Base-by-base conservation (phyloP, 2,113 vertebrate genomes). In the Cygnus buccinator region DNA sequence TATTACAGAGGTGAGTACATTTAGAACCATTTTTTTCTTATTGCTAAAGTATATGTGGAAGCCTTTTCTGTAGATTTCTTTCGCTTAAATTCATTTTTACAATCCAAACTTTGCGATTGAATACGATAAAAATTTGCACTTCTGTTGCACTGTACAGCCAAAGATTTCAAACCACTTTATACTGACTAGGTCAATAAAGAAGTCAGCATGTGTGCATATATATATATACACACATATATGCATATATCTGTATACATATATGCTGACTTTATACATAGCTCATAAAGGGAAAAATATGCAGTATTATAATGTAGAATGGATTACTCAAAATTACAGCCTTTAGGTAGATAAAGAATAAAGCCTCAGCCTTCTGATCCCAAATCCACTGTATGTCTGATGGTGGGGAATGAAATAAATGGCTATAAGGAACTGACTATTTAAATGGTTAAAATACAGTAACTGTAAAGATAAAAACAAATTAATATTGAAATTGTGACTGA, bases 161-260 rank as follows among this genome's bases (percentile, higher is more conserved):
- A 87, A 73, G 76, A 58, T 55, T 44, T 80, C 41, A 28, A 74
- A 74, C 14, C 8, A 28, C 7, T 93, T 82, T 70, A 43, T 26
- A 52, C 8, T 76, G 37, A n/a, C 23, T 41, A 61, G 9, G 11
- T 73, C 35, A 70, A 41, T 44, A 68, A 58, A 79, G 43, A 76
- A 70, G 9, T 31, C 52, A 7, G 3, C 3, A 3, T 37, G 9
- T 43, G 8, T 43, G 2, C 50, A 5, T 74, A 2, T 22, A 39
- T 39, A 39, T 39, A 0, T 41, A 3, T 41, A 5, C n/a, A 22
- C 6, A 4, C 15, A 9, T 44, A 29, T 9, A 48, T 48, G 20
- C 46, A 5, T 74, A 2, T 21, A 1, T 39, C 39, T 39, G 2
- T 52, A 5, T n/a, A 23, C 5, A 4, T 21, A 12, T 55, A 29